A percentile compares a stretch with the other conserved stretches of the same genome.
Conservation (phyloP, 2,888 invertebrate genomes). For the Caenorhabditis sp. region DNA sequence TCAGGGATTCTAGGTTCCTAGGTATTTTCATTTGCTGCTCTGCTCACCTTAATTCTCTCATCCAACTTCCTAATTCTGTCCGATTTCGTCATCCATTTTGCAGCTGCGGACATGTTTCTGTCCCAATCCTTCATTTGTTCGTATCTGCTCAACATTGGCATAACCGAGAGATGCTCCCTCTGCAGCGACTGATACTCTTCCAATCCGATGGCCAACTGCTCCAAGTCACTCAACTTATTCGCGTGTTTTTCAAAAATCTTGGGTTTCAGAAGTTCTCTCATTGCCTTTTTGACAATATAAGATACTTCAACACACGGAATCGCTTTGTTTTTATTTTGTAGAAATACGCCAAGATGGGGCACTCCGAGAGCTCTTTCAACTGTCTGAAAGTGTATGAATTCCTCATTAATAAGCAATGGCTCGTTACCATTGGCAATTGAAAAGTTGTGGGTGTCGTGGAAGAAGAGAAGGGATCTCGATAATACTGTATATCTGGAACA, state of each 20-base stretch:
- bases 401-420: no score
- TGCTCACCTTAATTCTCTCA: background rate
- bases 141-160: background rate
- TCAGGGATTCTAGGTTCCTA: no score
- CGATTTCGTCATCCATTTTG: constrained; percentile 22
- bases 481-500: constrained; percentile 44
- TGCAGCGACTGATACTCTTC: constrained; percentile 6
- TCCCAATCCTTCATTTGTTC: constrained; percentile 10
- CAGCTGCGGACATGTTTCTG: constrained; percentile 6
- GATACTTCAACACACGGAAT: constrained; percentile 19
- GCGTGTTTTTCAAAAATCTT: background rate
- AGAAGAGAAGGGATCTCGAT: constrained; percentile 31
- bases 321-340: background rate
- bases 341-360: constrained; percentile 6
- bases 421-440: no score
- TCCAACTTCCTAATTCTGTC: constrained; percentile 1
- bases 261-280: background rate
- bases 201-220: constrained; percentile 22
- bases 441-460: background rate
- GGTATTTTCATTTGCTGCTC: no score
- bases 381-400: constrained; percentile 13
- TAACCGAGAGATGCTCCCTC: constrained; percentile 10
- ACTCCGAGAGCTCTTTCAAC: constrained; percentile 16
- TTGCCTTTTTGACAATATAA: constrained; percentile 13
- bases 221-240: constrained; percentile 4